Evolutionary conservation across 2,888 invertebrate genomes (phyloP).

Genomic region (Folsomia manolachei): DNA sequence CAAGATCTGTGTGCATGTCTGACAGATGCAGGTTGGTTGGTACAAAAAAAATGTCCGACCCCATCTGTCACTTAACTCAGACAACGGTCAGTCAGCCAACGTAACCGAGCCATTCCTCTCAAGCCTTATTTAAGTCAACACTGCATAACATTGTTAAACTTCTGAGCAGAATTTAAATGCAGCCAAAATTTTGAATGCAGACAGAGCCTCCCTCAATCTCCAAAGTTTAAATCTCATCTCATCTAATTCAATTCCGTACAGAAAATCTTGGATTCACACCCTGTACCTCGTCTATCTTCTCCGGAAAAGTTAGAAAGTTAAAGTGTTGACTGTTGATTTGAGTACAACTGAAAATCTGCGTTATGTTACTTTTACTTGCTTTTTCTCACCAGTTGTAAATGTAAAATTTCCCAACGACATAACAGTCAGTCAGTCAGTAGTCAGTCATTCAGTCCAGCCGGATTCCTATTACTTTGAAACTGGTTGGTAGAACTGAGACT

Average conservation of each 20-base stretch:
- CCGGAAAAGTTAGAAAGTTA: too few relatives aligned
- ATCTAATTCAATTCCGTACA: slow-evolving; percentile 12
- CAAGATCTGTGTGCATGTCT: too few relatives aligned
- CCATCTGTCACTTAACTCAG: neutral
- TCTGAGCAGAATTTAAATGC: neutral
- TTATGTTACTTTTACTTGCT: neutral
- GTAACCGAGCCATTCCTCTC: neutral
- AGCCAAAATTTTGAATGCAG: neutral
- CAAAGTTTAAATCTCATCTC: slow-evolving; percentile 13
- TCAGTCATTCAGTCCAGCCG: too few relatives aligned
- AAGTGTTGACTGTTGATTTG: neutral
- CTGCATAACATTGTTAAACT: neutral
- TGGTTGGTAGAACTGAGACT: too few relatives aligned
- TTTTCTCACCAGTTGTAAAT: neutral
- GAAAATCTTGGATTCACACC: neutral
- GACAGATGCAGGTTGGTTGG: neutral
- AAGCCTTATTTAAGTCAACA: neutral
- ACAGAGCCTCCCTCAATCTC: neutral
- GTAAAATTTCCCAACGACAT: neutral
- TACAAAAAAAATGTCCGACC: neutral
- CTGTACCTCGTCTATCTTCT: too few relatives aligned
- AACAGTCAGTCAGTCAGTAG: neutral
- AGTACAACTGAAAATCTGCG: neutral
- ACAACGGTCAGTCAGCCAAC: neutral
- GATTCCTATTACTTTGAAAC: neutral